Percentiles rank a stretch among this genome's conserved stretches.
Evolutionary conservation across 92 coral and sea anemone genomes (phyloP).

Genomic region (Umimayanthus kanabou): DNA sequence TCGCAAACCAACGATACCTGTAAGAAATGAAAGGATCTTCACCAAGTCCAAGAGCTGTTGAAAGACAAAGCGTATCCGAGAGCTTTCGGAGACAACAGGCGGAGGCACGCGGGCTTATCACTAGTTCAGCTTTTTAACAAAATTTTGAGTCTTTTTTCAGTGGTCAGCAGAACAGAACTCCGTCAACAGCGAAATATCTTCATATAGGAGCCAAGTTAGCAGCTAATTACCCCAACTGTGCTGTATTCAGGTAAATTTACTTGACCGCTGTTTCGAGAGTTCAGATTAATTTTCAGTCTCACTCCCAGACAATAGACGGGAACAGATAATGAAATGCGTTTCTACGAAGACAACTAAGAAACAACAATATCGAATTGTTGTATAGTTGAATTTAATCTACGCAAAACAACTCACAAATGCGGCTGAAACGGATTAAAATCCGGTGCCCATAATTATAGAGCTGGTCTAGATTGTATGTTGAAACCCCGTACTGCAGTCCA

Average conservation of each 20-base stretch:
- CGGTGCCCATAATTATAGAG: not conserved
- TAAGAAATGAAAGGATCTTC: not conserved
- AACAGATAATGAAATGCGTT: too few species aligned
- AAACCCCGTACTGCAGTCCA: not conserved
- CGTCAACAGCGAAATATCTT: not conserved
- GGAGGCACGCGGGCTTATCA: not conserved
- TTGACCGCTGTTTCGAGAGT: not conserved
- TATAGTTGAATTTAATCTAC: too few species aligned
- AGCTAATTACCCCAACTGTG: not conserved
- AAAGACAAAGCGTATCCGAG: too few species aligned
- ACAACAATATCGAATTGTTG: too few species aligned
- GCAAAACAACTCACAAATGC: not conserved
- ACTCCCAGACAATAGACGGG: not conserved
- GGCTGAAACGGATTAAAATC: not conserved
- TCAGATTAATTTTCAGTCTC: not conserved
- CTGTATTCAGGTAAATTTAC: not conserved
- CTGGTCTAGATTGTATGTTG: not conserved
- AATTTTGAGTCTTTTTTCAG: not conserved
- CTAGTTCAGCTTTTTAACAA: not conserved
- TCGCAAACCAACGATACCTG: not conserved
- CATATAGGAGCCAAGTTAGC: not conserved
- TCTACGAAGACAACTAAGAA: too few species aligned
- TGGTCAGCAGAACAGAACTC: not conserved
- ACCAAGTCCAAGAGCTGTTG: not conserved
- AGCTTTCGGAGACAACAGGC: not conserved